Percentiles rank a stretch among this genome's conserved stretches.
Evolutionary conservation across 2,797 vertebrate genomes (phyloP).

Genomic region (Trachurus trachurus): DNA sequence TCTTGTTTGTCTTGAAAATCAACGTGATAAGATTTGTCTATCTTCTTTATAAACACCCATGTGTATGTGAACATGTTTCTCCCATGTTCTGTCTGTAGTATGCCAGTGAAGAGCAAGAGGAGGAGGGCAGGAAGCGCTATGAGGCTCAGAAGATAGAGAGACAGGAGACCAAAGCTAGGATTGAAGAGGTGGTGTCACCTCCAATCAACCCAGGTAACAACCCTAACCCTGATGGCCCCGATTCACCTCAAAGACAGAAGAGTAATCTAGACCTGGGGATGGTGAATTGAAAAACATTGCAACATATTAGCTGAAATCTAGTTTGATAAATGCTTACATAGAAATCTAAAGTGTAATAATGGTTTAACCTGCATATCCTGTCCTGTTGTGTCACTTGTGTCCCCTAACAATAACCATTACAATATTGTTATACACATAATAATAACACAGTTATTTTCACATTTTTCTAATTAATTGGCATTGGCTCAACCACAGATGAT

Average conservation of each 20-base stretch:
- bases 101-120: constrained; percentile 86
- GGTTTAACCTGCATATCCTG: constrained; percentile 4
- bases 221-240: neutral
- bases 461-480: constrained; percentile 60
- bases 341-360: neutral
- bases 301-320: neutral
- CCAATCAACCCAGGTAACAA: constrained; percentile 87
- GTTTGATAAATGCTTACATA: neutral
- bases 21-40: neutral
- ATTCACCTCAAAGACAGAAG: neutral
- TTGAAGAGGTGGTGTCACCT: constrained; percentile 83
- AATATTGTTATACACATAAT: too few species aligned
- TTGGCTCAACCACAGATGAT: constrained; percentile 82
- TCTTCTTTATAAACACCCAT: neutral
- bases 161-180: constrained; percentile 90
- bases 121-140: constrained; percentile 92
- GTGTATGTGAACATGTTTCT: constrained; percentile 5
- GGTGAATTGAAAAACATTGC: neutral
- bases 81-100: constrained; percentile 84
- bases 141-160: constrained; percentile 94
- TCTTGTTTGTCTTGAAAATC: constrained; percentile 17
- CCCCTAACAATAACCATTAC: too few species aligned
- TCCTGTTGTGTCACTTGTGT: too few species aligned
- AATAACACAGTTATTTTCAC: constrained; percentile 23
- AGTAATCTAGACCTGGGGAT: neutral